These are phyloP conservation scores for Onychorhynchus coronatus DNA, from an alignment of 2,113 vertebrate genomes.

Conservation along the genomic window DNA sequence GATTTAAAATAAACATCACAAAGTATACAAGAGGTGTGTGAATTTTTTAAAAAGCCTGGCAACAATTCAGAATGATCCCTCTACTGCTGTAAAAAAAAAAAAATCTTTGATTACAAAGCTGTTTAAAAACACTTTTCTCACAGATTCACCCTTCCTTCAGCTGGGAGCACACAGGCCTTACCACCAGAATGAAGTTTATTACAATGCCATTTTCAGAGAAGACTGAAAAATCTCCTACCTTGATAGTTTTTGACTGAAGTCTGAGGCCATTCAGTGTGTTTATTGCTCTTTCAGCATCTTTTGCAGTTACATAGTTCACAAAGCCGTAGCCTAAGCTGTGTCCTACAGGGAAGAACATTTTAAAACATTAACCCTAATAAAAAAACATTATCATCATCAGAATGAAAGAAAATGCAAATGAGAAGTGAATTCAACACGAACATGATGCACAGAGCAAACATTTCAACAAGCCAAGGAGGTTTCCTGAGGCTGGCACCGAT, in stretches of 20 bases:
- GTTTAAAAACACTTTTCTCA: not conserved
- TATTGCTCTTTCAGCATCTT: slow-evolving; percentile 99
- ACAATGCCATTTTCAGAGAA: not conserved
- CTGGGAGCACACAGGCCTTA: not conserved
- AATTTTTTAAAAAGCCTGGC: not conserved
- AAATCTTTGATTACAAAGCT: not conserved
- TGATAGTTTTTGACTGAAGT: slow-evolving; percentile 99
- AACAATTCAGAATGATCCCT: not conserved
- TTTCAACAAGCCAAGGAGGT: not conserved
- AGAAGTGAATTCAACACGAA: not conserved
- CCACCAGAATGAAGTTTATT: not conserved
- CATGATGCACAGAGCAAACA: not conserved
- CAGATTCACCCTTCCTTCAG: not conserved
- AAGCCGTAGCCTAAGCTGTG: slow-evolving; percentile 99
- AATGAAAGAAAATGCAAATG: not conserved
- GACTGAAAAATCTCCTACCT: slow-evolving; percentile 78
- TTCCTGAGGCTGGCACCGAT: not conserved
- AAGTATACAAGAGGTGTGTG: fast-evolving
- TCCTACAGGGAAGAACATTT: slow-evolving; percentile 80
- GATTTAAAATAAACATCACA: not conserved
- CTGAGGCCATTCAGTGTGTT: slow-evolving; percentile 98
- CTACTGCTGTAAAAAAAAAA: too few relatives aligned
- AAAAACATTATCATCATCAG: not conserved
- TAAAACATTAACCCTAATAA: not conserved
- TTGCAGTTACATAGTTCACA: slow-evolving; percentile 98